These are phyloP conservation scores for Talpa occidentalis DNA, from an alignment of 2,113 vertebrate species.

Conservation along the genomic window DNA sequence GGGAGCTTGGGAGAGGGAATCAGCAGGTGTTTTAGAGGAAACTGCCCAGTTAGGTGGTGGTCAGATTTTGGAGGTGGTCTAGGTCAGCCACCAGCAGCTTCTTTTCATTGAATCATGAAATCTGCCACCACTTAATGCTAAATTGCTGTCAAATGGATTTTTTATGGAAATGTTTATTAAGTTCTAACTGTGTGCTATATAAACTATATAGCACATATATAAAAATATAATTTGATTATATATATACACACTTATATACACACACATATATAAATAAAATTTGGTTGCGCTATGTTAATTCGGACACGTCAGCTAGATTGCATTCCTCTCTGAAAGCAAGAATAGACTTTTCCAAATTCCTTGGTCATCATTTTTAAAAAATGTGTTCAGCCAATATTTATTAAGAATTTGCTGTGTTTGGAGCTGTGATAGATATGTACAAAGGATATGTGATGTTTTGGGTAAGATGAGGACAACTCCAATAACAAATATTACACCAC, in stretches of 20 bases:
- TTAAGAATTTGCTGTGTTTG: background rate
- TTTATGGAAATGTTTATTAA: background rate
- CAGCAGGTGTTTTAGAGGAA: background rate
- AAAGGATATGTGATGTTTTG: background rate
- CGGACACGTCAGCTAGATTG: background rate
- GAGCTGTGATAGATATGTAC: background rate
- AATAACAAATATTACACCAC: background rate
- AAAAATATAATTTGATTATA: too few relatives aligned
- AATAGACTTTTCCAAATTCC: background rate
- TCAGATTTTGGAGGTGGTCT: background rate
- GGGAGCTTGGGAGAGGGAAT: background rate
- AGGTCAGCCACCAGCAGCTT: background rate
- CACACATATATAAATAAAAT: background rate
- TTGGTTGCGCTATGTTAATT: background rate
- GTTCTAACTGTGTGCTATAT: background rate
- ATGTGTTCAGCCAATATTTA: background rate
- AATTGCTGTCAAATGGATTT: background rate
- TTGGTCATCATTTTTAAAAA: background rate
- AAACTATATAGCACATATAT: too few relatives aligned
- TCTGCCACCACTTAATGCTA: background rate
- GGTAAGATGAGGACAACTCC: background rate
- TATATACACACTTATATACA: too few relatives aligned
- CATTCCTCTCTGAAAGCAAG: background rate
- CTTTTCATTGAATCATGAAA: background rate
- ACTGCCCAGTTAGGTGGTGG: background rate